These are phyloP conservation scores for Anorthoa munda DNA, from an alignment of 2,888 invertebrate genomes.

Conservation along the genomic window DNA sequence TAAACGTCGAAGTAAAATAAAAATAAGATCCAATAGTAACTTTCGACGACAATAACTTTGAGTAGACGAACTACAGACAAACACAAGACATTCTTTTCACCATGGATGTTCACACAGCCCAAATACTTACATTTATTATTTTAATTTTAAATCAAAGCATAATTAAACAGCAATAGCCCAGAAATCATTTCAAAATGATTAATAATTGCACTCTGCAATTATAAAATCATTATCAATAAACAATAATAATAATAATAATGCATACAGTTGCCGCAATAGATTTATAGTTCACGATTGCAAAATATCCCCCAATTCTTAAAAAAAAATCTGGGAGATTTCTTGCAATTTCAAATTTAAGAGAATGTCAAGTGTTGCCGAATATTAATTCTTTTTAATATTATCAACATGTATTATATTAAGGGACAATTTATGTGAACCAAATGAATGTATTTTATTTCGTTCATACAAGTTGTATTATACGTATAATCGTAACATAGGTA, in stretches of 20 bases:
- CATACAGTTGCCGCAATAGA: slow-evolving; percentile 87
- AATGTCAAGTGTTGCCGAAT: slow-evolving; percentile 91
- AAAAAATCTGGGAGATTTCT: slow-evolving; percentile 67
- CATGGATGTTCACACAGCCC: slow-evolving; percentile 85
- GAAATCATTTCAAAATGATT: slow-evolving; percentile 82
- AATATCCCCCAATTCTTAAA: slow-evolving; percentile 64
- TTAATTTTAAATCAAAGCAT: slow-evolving; percentile 75
- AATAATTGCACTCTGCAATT: slow-evolving; percentile 73
- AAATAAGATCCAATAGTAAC: slow-evolving; percentile 57
- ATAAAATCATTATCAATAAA: slow-evolving; percentile 72
- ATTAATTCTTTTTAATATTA: slow-evolving; percentile 89
- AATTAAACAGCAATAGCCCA: slow-evolving; percentile 88
- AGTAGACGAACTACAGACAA: slow-evolving; percentile 70
- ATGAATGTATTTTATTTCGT: slow-evolving; percentile 67
- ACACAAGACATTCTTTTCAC: slow-evolving; percentile 88
- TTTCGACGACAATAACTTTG: slow-evolving; percentile 76
- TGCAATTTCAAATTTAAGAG: slow-evolving; percentile 77
- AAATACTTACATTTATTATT: slow-evolving; percentile 81
- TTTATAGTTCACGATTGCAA: slow-evolving; percentile 82
- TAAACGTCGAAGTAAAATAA: slow-evolving; percentile 58
- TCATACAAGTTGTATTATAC: slow-evolving; percentile 78
- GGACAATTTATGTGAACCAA: slow-evolving; percentile 76
- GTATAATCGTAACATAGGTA: slow-evolving; percentile 89
- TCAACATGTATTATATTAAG: slow-evolving; percentile 89
- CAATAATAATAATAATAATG: slow-evolving; percentile 66